Percentiles rank a stretch among this genome's conserved stretches.
phyloP scores from a whole-genome alignment of 2,113 vertebrate genomes.

The Calidris pugnax region DNA sequence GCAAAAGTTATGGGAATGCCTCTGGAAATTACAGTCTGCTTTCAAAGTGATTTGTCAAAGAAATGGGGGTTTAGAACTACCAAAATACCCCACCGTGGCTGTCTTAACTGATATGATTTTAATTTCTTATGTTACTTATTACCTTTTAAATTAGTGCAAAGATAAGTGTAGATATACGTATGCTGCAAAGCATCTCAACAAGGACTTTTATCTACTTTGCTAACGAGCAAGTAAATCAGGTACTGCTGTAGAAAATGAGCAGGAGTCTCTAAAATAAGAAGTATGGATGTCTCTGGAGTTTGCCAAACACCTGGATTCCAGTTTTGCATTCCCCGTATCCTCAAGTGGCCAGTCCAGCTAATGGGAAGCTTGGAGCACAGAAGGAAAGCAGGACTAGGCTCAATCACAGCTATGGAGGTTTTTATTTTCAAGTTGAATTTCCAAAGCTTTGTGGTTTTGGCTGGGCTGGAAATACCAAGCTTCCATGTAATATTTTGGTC shows the following conservation, averaged over 20 bases:
- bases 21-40: conserved; percentile 13
- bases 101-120: background rate
- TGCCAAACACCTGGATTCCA: background rate
- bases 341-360: background rate
- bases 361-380: background rate
- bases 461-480: conserved; percentile 22
- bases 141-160: background rate
- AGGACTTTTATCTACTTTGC: background rate
- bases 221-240: background rate
- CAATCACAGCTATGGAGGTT: background rate
- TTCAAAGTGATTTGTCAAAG: conserved; percentile 3
- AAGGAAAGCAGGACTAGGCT: background rate
- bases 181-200: background rate
- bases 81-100: background rate
- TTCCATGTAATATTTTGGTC: conserved; percentile 25
- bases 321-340: background rate
- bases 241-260: background rate
- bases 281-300: background rate
- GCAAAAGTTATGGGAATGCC: background rate
- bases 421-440: background rate
- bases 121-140: background rate
- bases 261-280: background rate
- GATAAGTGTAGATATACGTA: background rate
- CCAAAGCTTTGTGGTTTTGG: conserved; percentile 50
- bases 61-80: background rate